Conservation (phyloP, 2,888 invertebrate species). For the Lamellibrachia satsuma region DNA sequence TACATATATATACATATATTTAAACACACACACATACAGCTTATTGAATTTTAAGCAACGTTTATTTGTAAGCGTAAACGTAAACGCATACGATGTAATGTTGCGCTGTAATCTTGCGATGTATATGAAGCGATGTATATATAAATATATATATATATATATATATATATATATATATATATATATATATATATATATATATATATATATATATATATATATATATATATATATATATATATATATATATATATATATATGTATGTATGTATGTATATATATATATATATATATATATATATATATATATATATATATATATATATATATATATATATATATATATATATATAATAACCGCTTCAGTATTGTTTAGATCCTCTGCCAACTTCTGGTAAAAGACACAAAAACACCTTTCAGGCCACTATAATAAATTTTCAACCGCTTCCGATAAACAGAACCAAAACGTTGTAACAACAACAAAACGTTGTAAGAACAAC, state of each 20-base stretch:
- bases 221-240: neutral
- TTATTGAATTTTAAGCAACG: too few relatives aligned
- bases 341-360: neutral
- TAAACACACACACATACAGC: too few relatives aligned
- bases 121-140: neutral
- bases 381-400: neutral
- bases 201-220: neutral
- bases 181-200: neutral
- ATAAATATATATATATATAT: neutral
- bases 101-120: too few relatives aligned
- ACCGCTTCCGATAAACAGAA: neutral
- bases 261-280: too few relatives aligned
- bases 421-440: neutral
- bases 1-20: too few relatives aligned
- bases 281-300: neutral
- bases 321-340: constrained; percentile 1
- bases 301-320: neutral
- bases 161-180: neutral
- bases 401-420: neutral
- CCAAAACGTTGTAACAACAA: neutral
- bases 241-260: neutral
- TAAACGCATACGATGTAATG: too few relatives aligned
- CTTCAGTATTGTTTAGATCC: neutral
- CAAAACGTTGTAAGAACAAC: neutral
- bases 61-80: too few relatives aligned